Conservation (phyloP, 1,140 invertebrate species). For the Trinorchestia longiramus region DNA sequence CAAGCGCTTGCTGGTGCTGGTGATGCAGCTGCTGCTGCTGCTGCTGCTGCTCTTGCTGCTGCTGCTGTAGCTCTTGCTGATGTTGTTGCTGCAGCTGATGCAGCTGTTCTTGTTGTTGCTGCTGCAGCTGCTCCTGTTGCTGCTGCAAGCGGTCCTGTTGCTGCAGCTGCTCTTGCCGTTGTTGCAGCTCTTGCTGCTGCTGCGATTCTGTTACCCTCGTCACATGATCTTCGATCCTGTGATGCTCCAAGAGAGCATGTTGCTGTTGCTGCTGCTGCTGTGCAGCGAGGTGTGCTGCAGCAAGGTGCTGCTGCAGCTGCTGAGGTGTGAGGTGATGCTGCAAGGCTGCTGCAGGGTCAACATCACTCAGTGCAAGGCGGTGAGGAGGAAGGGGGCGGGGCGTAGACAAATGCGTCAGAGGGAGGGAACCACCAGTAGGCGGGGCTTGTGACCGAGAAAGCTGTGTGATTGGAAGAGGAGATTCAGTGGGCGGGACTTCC, state of each 20-base stretch:
- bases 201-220: background rate
- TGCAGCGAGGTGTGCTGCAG: background rate
- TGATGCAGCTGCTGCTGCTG: background rate
- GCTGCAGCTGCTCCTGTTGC: background rate
- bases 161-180: background rate
- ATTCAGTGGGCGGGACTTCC: slow-evolving; percentile 20
- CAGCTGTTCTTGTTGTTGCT: background rate
- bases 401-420: background rate
- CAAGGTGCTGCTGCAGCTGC: slow-evolving; percentile 1
- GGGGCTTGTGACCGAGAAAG: slow-evolving; percentile 4
- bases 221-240: background rate
- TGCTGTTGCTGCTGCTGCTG: slow-evolving; percentile 27
- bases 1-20: slow-evolving; percentile 13
- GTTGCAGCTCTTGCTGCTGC: background rate
- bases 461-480: slow-evolving; percentile 22
- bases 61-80: background rate
- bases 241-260: background rate
- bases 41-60: background rate
- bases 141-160: background rate
- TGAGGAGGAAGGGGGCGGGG: slow-evolving; percentile 7
- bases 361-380: background rate
- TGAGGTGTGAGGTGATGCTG: background rate
- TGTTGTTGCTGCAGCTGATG: background rate
- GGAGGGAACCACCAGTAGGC: background rate
- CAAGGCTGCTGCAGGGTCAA: background rate